Base-by-base conservation (phyloP, 2,797 vertebrate genomes). In the Margarornis squamiger region DNA sequence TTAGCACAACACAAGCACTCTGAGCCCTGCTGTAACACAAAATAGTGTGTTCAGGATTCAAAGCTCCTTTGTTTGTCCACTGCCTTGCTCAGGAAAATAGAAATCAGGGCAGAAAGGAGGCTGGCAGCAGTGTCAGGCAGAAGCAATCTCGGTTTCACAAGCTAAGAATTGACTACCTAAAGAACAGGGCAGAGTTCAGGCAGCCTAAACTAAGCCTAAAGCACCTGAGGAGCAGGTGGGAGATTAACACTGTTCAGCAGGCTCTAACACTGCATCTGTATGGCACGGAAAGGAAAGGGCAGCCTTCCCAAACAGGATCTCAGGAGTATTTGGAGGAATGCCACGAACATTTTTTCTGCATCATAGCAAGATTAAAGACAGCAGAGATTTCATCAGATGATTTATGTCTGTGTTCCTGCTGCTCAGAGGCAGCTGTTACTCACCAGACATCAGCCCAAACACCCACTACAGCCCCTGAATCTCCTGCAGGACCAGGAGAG, bases 41-140 rank as follows among this genome's bases (percentile, higher is more conserved):
- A 30, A 36, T 12, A 20, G 66, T 9, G 2, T 0, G 6, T 12
- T 81, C 71, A 55, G 75, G 27, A 93, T 38, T 93, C 89, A 93
- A 79, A 93, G 86, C 65, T 80, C 86, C 80, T 89, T 93, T 95
- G 92, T 95, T 76, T 88, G 73, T 24, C 66, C 67, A 27, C 22
- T 24, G 76, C 58, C 68, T 34, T 6, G 79, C 38, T 34, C 34
- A 78, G 3, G 3, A n/a, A 65, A 92, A 92, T 24, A 87, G 32
- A 70, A 67, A 70, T 63, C 45, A 48, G 54, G 46, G 75, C 48
- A 57, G 95, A 80, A 86, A 63, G 71, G 70, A 78, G 71, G 81
- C 81, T 7, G 2, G 41, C 63, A 83, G 78, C 45, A 54, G 73
- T 12, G 32, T 29, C 78, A 86, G 87, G 68, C 72, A 38, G 72